A percentile compares a stretch with the other conserved stretches of the same genome.
These are phyloP conservation scores for Thymallus thymallus DNA, from an alignment of 2,113 vertebrate species.

Conservation along the genomic window DNA sequence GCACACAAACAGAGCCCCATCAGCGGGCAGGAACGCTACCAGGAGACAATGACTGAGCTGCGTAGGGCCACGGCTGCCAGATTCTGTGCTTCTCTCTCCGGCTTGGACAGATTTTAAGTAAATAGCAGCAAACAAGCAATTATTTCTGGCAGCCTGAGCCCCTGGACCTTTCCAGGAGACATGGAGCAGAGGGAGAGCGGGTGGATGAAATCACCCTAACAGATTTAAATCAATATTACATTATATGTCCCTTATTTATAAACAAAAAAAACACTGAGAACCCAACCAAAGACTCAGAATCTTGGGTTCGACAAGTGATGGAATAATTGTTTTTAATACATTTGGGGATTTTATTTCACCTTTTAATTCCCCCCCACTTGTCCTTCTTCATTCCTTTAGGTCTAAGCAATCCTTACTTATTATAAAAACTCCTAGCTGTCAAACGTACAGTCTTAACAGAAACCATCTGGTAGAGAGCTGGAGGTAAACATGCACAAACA, in stretches of 20 bases:
- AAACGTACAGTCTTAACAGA: slow-evolving; percentile 70
- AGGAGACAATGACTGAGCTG: slow-evolving; percentile 44
- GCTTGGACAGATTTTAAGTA: slow-evolving; percentile 72
- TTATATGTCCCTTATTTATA: slow-evolving; percentile 71
- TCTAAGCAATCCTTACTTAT: slow-evolving; percentile 56
- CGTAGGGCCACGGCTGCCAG: slow-evolving; percentile 32
- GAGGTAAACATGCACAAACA: slow-evolving; percentile 65
- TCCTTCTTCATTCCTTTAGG: slow-evolving; percentile 52
- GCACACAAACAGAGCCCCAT: slow-evolving; percentile 9
- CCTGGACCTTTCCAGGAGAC: slow-evolving; percentile 63
- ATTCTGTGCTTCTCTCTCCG: slow-evolving; percentile 37
- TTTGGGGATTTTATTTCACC: slow-evolving; percentile 31
- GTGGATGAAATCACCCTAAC: slow-evolving; percentile 74
- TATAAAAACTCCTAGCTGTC: slow-evolving; percentile 60
- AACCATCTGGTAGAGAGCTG: slow-evolving; percentile 75
- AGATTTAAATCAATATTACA: slow-evolving; percentile 80
- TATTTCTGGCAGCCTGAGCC: slow-evolving; percentile 70
- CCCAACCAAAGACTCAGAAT: slow-evolving; percentile 16
- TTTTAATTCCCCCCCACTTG: slow-evolving; percentile 68
- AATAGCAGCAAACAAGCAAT: slow-evolving; percentile 79
- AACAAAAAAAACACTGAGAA: slow-evolving; percentile 22
- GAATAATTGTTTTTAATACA: slow-evolving; percentile 55
- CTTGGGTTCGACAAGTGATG: slow-evolving; percentile 53
- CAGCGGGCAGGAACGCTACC: slow-evolving; percentile 25
- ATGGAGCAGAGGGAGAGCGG: slow-evolving; percentile 59